Base-by-base conservation (phyloP, 2,113 vertebrate genomes). In the Ovis canadensis region DNA sequence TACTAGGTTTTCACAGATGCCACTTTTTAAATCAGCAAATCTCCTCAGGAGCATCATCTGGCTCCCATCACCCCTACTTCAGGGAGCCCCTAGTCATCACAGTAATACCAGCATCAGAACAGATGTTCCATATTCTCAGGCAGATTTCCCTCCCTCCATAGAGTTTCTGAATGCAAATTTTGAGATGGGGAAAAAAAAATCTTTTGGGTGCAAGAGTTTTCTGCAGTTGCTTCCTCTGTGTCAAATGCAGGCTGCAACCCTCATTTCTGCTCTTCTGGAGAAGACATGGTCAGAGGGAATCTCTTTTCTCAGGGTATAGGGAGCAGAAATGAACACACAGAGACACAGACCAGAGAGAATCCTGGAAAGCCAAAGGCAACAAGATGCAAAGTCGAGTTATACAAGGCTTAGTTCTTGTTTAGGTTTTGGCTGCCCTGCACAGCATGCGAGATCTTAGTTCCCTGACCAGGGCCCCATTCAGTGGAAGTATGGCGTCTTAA, bases 1-100 rank as follows among this genome's bases (percentile, higher is more conserved):
- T 96, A 92, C 94, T 36, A 92, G 97, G 31, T 80, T 97, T 96
- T 90, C 95, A 90, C 96, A 98, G 96, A 98, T 97, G 97, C 90
- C 88, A 74, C 93, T 93, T 97, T 97, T 85, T 77, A 93, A 97
- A 94, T 52, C 6, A 0, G 93, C 89, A 94, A 33, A 93, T 97
- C 92, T 94, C 89, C 83, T 85, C 88, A 64, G 93, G 78, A 94
- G 59, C 64, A 43, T 97, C 93, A 74, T 86, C 95, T 95, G 95
- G 64, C 64, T 96, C 90, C 96, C 29, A 0, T 50, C 60, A 54
- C 62, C 67, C 78, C 71, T 16, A 12, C 67, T 78, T 87, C 52
- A 45, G 85, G 94, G 93, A 97, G 80, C 40, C 48, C 64, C 88
- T 13, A 23, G 10, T 87, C 93, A 43, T 11, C 31, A 10, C 52